Base-by-base conservation (phyloP, 2,113 vertebrate species). In the Chamaetylas fuelleborni region DNA sequence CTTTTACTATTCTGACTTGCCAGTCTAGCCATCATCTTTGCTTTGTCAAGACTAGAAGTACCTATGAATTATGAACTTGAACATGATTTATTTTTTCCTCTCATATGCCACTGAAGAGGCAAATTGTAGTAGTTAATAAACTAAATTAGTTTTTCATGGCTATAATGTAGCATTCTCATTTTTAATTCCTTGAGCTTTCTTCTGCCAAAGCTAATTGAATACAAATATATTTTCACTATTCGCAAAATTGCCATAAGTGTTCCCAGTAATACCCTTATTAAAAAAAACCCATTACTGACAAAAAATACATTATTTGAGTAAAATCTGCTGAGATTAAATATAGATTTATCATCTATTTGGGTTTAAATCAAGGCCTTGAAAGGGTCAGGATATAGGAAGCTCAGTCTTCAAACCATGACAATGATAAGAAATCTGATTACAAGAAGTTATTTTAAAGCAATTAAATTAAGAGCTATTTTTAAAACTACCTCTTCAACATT, bases 201-300 rank as follows among this genome's bases (percentile, higher is more conserved):
- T 92, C 76, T 86, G 70, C 36, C 64, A 81, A 81, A 86, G 28
- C 57, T 61, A 29, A 61, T 77, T 81, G 74, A 92, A 85, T 71
- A 81, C 51, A 85, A 71, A 80, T 81, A 85, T 84, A 76, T 88
- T 92, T 94, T 77, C 22, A 50, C 42, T 57, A 77, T 94, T 85
- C 11, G 2, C 40, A 92, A 94, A 85, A 70, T 61, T 66, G 50
- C 57, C 45, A 71, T 81, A 81, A 60, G 51, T 24, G 8, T 61
- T 92, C 42, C 40, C 40, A 85, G 80, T 71, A 88, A 88, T 70
- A 19, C 11, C 15, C 51, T 92, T 81, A 65, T 76, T 70, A 38
- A 33, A 83, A 88, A 94, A 36, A 92, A 64, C 61, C 4, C n/a
- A 34, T 81, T 84, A 70, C 69, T 76, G 20, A 14, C 9, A 24